Evolutionary conservation across 2,888 invertebrate genomes (phyloP), one percentile per base, ranked within the genome.

Genomic region (Drosophila ochracea): DNA sequence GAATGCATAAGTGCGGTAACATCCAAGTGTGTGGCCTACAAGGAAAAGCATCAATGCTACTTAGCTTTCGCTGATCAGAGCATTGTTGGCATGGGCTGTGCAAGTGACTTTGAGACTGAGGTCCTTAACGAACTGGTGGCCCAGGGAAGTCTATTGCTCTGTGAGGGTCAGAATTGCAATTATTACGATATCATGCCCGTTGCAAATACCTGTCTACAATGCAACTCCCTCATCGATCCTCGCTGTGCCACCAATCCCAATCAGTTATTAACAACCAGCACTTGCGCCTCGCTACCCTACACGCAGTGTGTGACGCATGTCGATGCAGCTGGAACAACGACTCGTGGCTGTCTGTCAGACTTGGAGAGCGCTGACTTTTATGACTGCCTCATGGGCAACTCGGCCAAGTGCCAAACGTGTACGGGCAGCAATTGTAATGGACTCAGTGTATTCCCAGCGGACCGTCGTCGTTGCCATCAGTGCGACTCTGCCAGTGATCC

Each of bases 191-290:
- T 19, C 0, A 30, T 88, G 3, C 86, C 89, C 0, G 35, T 55
- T 1, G 41, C 86, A 4, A 91, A 81, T 13, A 73, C 31, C 0
- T 93, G 93, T 47, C 73, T 88, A 4, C 78, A 78, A 3, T 93
- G 93, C 68, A 73, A 79, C 65, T 92, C 93, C 0, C 73, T 63
- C 0, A 69, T 39, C 0, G 90, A 93, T 41, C 35, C 86, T 0
- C 79, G 78, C 0, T 93, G 93, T 59, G 93, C 93, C 13, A 92
- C 91, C 1, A 85, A 91, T 64, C 93, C 93, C 1, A 92, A 91
- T 60, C 75, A 87, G 37, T 72, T 93, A 5, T n/a, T 47, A 21
- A 69, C 63, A 37, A 74, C 68, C 0, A 53, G 35, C 13, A 60
- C 73, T 2, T 93, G 93, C 68, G 62, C 87, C 1, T 4, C 37